A percentile compares a stretch with the other conserved stretches of the same genome.
These are phyloP conservation scores for Antitype chi DNA, from an alignment of 2,888 invertebrate species.

Conservation along the genomic window DNA sequence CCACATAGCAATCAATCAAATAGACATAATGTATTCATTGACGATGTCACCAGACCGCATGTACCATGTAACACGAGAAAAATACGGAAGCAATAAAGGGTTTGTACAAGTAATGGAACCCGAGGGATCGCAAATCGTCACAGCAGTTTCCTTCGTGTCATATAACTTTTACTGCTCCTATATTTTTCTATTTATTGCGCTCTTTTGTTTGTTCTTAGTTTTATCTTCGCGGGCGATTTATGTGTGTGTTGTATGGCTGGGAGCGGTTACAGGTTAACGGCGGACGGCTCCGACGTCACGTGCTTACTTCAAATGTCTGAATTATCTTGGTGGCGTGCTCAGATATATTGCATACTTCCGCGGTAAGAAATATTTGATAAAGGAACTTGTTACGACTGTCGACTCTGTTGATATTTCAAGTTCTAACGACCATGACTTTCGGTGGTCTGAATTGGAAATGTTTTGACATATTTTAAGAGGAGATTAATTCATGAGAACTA, in stretches of 20 bases:
- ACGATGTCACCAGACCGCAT: constrained; percentile 53
- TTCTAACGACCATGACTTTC: background rate
- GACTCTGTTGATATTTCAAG: constrained; percentile 12
- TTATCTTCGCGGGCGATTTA: constrained; percentile 58
- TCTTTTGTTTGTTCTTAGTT: constrained; percentile 64
- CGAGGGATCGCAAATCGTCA: constrained; percentile 69
- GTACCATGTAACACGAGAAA: constrained; percentile 57
- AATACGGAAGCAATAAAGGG: constrained; percentile 65
- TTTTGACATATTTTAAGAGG: background rate
- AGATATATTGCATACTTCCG: constrained; percentile 37
- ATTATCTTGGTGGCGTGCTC: constrained; percentile 45
- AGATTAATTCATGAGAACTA: background rate
- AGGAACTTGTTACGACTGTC: constrained; percentile 7
- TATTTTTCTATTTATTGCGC: constrained; percentile 68
- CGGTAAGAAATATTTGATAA: constrained; percentile 23
- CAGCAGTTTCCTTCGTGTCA: constrained; percentile 63
- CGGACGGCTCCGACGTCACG: constrained; percentile 52
- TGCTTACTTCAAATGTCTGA: constrained; percentile 47
- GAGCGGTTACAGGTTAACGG: constrained; percentile 52
- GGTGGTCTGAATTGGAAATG: background rate
- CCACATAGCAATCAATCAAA: constrained; percentile 63
- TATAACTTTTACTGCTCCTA: constrained; percentile 69
- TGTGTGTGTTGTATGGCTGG: constrained; percentile 46
- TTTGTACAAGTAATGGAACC: constrained; percentile 65
- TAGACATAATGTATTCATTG: constrained; percentile 65